Conservation (phyloP, 2,888 invertebrate species). For the Drosophila meridiana region DNA sequence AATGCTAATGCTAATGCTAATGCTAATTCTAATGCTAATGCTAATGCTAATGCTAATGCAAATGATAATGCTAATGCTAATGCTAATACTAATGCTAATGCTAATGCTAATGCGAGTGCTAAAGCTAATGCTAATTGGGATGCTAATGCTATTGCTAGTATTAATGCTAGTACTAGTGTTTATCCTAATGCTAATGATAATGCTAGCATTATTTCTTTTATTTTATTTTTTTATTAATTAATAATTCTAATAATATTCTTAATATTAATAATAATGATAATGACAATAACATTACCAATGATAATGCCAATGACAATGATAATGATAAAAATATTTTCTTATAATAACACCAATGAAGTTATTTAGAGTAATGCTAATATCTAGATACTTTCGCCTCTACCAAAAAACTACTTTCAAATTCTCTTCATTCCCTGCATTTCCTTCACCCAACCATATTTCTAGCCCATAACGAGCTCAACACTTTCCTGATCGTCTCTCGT, state of each 20-base stretch:
- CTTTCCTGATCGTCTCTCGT: constrained; percentile 14
- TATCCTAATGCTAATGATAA: background rate
- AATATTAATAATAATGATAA: background rate
- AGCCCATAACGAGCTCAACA: constrained; percentile 36
- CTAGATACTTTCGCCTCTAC: background rate
- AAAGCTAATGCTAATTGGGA: background rate
- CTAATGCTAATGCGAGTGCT: background rate
- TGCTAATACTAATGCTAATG: background rate
- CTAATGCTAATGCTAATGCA: background rate
- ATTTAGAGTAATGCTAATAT: background rate
- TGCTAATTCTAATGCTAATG: background rate
- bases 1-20: background rate
- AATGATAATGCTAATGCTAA: background rate
- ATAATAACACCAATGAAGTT: background rate
- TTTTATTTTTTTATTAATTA: background rate
- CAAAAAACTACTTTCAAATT: background rate
- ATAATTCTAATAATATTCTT: background rate
- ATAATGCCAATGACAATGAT: background rate
- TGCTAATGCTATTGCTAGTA: background rate
- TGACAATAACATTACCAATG: background rate
- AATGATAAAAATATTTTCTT: background rate
- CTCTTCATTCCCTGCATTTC: background rate
- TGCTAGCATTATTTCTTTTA: no score
- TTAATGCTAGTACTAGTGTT: background rate
- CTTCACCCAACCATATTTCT: background rate